Evolutionary conservation across 2,797 vertebrate species (phyloP), one percentile per base, ranked within the genome.

Genomic region (Fratercula arctica): DNA sequence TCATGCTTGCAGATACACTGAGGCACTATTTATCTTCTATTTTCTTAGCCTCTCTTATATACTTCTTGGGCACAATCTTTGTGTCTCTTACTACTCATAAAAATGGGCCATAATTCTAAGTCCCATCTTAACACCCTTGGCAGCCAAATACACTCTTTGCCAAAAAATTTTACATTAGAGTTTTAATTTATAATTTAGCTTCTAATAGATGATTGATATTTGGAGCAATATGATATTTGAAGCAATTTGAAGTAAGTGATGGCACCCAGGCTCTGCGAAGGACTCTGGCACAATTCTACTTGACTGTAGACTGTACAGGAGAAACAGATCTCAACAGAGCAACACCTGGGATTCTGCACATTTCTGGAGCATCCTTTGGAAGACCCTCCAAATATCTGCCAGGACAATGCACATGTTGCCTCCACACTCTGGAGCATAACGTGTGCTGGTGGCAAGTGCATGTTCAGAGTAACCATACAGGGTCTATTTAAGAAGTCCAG

Each of bases 381-480:
- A 73, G 1, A 75, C 4, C 45, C 21, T 75, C 26, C 15, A 31
- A 39, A 43, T 3, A 16, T n/a, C 50, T 84, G 23, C 29, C 11
- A 10, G 35, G 43, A 53, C 26, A 82, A 19, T 0, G 4, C 13
- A 39, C 4, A 10, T 0, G 4, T 43, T 33, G 23, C 9, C 43
- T 64, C 28, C 23, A 15, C 4, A 6, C 10, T 45, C 41, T 39
- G 54, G 28, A 85, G 39, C 11, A 9, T 21, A 24, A 64, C 15
- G 19, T 67, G 37, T 43, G 35, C 14, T 78, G 31, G 29, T 61
- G n/a, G 24, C 35, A 13, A 81, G 5, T 6, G 16, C 16, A 7
- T 20, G 19, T 35, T 54, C 51, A 70, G 63, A 50, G 15, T 23
- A 61, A 68, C 3, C 1, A 1, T 31, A 18, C 13, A n/a, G 17